Evolutionary conservation across 2,888 invertebrate species (phyloP).

Genomic region (Pyrrhosoma nymphula): DNA sequence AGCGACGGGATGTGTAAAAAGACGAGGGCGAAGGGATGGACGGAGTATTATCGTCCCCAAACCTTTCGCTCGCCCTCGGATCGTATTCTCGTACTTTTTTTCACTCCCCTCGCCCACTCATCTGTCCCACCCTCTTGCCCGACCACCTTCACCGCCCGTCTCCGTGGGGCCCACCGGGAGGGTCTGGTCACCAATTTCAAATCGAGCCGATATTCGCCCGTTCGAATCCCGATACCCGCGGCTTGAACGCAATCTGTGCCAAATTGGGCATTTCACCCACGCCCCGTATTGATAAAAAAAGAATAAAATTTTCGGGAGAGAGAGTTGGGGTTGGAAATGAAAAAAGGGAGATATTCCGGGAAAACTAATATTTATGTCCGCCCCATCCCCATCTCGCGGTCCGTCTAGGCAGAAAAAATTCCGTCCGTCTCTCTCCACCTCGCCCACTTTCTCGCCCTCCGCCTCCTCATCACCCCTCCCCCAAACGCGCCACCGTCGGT

Average conservation of each 20-base stretch:
- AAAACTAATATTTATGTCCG: not conserved
- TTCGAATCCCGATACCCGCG: conserved; percentile 48
- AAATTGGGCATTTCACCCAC: conserved; percentile 62
- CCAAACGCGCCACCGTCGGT: not conserved
- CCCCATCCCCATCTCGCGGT: not conserved
- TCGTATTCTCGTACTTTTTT: not conserved
- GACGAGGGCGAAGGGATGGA: not conserved
- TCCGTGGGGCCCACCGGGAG: not conserved
- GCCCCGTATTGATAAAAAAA: conserved; percentile 37
- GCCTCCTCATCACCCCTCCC: not conserved
- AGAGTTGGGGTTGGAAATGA: not conserved
- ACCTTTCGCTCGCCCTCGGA: not conserved
- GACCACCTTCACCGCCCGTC: not conserved
- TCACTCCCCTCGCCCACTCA: not conserved
- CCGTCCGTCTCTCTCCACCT: not conserved
- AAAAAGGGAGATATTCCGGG: conserved; percentile 4
- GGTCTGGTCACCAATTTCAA: not conserved
- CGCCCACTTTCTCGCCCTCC: not conserved
- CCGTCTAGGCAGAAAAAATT: not conserved
- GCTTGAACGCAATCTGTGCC: conserved; percentile 63
- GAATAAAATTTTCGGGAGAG: not conserved
- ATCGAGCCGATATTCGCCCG: conserved; percentile 15
- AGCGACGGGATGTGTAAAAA: not conserved
- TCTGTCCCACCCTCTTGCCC: not conserved
- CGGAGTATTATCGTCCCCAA: not conserved